Evolutionary conservation across 2,113 vertebrate species (phyloP).

Genomic region (Neofelis nebulosa): DNA sequence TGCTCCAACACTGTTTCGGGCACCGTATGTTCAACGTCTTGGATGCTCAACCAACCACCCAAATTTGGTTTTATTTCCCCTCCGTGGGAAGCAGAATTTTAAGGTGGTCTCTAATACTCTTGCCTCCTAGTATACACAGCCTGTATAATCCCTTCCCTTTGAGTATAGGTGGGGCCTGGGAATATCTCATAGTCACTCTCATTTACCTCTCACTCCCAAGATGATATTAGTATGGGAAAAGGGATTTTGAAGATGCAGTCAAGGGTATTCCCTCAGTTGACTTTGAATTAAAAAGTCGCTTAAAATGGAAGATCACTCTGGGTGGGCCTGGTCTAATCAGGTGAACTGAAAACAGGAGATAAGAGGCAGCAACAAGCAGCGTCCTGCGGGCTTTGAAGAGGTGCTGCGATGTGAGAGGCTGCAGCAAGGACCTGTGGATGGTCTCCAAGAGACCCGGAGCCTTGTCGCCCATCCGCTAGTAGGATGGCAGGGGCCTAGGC

Average conservation of each 20-base stretch:
- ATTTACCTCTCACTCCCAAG: background rate
- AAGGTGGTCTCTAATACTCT: background rate
- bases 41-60: background rate
- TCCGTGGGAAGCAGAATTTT: background rate
- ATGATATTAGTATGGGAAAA: background rate
- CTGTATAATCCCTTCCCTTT: background rate
- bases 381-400: background rate
- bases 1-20: background rate
- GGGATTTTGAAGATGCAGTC: background rate
- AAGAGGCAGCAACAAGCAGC: background rate
- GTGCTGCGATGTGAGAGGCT: background rate
- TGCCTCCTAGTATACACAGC: background rate
- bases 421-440: too few species aligned
- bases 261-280: background rate
- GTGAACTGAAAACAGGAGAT: background rate
- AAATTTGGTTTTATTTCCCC: background rate
- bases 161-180: background rate
- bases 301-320: background rate
- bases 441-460: background rate
- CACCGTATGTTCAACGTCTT: background rate
- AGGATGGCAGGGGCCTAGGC: background rate
- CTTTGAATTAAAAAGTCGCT: background rate
- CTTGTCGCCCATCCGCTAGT: background rate
- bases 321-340: background rate
- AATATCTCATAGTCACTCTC: background rate